Evolutionary conservation across 2,113 vertebrate genomes (phyloP), one percentile per base, ranked within the genome.

Genomic region (Crotalus helleri): DNA sequence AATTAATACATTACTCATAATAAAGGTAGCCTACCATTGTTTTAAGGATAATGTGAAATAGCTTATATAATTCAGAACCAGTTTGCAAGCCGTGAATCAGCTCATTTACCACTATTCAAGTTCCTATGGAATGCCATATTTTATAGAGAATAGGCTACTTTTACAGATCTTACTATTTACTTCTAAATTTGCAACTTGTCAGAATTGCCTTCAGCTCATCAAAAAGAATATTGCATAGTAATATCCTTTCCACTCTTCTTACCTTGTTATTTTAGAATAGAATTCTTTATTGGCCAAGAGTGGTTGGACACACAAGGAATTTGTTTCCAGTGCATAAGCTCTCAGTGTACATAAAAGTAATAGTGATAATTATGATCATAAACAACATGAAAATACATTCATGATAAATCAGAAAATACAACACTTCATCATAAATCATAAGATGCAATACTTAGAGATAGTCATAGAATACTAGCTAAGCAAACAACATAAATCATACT

Each of bases 1-100:
- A 89, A 90, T 90, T 94, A 92, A 94, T 96, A 88, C 92, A 91
- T 93, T 88, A 92, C 93, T 64, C 46, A 5, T 85, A 81, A 85
- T 92, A 89, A 74, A 93, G 51, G 93, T 29, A 93, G 91, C 58
- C 51, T 89, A 93, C 33, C 53, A 91, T 51, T 95, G 91, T 91
- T 88, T 53, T 86, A 29, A 90, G 94, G 92, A n/a, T 39, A 44
- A 0, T 0, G 0, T 92, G 92, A 91, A 94, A 91, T 26, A 49
- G 92, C 92, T 94, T 85, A 64, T 87, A 2, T 93, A 90, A 33
- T 69, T 96, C 88, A 90, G 94, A 87, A 53, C 85, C 13, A 74
- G 9, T 92, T 85, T 11, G 0, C 24, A 59, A 1, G 0, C 1
- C 0, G 1, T 0, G 0, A 91, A 88, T 91, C 88, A 94, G 91